These are phyloP conservation scores for Drosophila vallismaia DNA, from an alignment of 2,888 invertebrate species.

Conservation along the genomic window DNA sequence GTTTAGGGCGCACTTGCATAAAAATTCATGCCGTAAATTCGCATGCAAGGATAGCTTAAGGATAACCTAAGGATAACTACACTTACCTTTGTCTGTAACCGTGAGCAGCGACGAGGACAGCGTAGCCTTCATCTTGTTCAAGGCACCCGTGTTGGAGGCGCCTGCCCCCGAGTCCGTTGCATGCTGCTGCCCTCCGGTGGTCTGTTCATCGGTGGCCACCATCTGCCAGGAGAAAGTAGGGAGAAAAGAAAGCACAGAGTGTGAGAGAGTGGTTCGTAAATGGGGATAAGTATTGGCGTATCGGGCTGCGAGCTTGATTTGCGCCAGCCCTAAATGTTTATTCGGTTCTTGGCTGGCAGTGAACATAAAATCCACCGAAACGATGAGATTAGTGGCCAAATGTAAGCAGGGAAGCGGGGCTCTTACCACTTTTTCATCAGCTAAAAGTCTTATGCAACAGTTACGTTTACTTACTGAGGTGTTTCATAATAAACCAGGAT, in stretches of 20 bases:
- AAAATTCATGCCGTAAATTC: slow-evolving; percentile 71
- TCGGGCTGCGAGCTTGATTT: slow-evolving; percentile 55
- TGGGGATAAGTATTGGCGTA: slow-evolving; percentile 53
- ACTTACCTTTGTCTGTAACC: slow-evolving; percentile 91
- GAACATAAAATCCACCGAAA: slow-evolving; percentile 34
- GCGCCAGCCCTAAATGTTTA: slow-evolving; percentile 60
- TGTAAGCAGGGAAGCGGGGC: not conserved
- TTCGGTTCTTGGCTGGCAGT: slow-evolving; percentile 36
- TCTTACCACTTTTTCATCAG: not conserved
- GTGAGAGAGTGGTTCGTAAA: not conserved
- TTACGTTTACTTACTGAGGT: not conserved
- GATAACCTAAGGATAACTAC: slow-evolving; percentile 9
- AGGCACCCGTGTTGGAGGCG: slow-evolving; percentile 84
- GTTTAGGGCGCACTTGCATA: slow-evolving; percentile 61
- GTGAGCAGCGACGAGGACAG: slow-evolving; percentile 91
- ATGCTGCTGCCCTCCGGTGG: slow-evolving; percentile 85
- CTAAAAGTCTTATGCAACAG: not conserved
- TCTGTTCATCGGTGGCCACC: slow-evolving; percentile 90
- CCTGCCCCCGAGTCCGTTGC: slow-evolving; percentile 84
- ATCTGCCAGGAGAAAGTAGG: slow-evolving; percentile 85
- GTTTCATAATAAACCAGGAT: not conserved
- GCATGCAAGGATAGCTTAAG: slow-evolving; percentile 37
- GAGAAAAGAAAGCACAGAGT: slow-evolving; percentile 2
- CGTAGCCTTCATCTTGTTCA: slow-evolving; percentile 93
- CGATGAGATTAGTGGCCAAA: slow-evolving; percentile 36